phyloP scores from a whole-genome alignment of 2,113 vertebrate genomes.

The Synodontis membranacea region DNA sequence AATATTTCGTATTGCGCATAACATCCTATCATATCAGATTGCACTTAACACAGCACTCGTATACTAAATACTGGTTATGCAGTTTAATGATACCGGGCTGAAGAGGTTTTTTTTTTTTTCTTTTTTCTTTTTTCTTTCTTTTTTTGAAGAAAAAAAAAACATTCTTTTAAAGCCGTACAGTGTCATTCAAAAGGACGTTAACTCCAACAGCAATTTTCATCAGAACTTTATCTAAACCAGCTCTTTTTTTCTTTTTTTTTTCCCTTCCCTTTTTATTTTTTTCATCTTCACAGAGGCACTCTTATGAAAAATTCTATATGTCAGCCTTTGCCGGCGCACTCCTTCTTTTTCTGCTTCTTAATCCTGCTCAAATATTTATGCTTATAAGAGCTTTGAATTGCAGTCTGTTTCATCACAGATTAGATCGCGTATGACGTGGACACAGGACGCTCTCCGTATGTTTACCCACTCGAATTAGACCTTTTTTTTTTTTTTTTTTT shows the following conservation, averaged over 20 bases:
- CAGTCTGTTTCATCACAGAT: constrained; percentile 56
- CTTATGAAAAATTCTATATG: constrained; percentile 28
- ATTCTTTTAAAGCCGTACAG: not conserved
- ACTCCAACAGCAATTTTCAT: not conserved
- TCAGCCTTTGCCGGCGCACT: not conserved
- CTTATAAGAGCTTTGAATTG: constrained; percentile 43
- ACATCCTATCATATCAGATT: not conserved
- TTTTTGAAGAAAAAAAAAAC: not conserved
- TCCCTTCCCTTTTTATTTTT: constrained; percentile 15
- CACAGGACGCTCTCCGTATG: constrained; percentile 33
- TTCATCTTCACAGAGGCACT: not conserved
- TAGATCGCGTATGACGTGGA: constrained; percentile 34
- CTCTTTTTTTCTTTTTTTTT: constrained; percentile 13
- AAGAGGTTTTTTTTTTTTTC: no score
- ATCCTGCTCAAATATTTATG: constrained; percentile 52
- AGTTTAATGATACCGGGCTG: not conserved
- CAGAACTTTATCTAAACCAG: constrained; percentile 1
- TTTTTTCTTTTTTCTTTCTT: no score
- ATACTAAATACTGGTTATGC: not conserved
- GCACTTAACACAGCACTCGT: not conserved
- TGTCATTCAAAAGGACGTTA: not conserved
- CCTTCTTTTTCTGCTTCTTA: not conserved
- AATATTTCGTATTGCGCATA: not conserved
- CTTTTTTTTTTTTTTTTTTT: constrained; percentile 60
- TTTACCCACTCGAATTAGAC: constrained; percentile 52